phyloP scores from a whole-genome alignment of 2,113 vertebrate species.

The Stomatorhinus ivindoensis region DNA sequence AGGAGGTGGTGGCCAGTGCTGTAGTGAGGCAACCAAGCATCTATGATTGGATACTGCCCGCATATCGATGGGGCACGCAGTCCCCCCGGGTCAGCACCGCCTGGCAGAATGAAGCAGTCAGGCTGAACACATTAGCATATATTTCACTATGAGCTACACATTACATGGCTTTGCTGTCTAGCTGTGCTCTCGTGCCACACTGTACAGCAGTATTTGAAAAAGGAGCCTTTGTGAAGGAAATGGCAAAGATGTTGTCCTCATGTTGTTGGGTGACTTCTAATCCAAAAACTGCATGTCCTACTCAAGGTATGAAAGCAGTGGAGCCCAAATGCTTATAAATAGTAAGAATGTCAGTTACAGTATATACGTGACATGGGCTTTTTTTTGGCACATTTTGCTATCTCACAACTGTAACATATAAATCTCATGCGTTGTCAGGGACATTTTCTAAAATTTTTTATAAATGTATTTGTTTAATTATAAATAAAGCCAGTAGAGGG shows the following conservation, averaged over 20 bases:
- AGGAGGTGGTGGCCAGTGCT: neutral
- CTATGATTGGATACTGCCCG: neutral
- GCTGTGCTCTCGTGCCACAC: neutral
- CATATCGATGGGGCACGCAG: neutral
- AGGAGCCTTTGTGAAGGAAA: neutral
- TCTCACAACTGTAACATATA: neutral
- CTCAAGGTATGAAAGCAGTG: neutral
- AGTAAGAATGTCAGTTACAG: neutral
- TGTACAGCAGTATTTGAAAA: neutral
- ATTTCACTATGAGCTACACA: neutral
- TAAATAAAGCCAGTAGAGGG: neutral
- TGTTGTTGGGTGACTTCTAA: neutral
- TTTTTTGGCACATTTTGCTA: neutral
- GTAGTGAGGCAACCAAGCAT: neutral
- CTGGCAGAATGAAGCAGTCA: neutral
- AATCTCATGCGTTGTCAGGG: neutral
- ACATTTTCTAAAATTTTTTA: neutral
- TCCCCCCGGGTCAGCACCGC: neutral
- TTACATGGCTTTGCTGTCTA: neutral
- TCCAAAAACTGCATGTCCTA: neutral
- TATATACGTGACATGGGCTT: neutral
- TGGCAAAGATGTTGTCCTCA: neutral
- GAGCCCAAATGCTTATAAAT: neutral
- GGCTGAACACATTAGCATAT: neutral
- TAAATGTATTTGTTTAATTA: neutral